Percentiles rank a stretch among this genome's conserved stretches.
Evolutionary conservation across 2,797 vertebrate genomes (phyloP).

Genomic region (Helarctos malayanus): DNA sequence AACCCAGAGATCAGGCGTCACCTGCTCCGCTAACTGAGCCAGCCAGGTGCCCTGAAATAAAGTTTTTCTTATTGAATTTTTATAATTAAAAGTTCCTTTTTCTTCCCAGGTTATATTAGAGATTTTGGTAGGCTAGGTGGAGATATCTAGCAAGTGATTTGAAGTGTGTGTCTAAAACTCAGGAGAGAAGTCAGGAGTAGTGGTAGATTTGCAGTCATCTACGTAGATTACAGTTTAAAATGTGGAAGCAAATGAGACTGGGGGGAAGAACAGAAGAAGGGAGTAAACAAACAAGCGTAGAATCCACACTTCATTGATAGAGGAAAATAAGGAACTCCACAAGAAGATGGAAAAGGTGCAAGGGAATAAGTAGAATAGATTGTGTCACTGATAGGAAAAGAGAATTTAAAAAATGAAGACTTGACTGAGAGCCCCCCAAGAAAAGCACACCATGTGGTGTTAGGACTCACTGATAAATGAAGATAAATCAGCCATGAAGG

Average conservation of each 20-base stretch:
- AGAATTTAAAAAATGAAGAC: neutral
- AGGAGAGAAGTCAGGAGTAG: neutral
- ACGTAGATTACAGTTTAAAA: neutral
- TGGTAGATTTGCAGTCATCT: neutral
- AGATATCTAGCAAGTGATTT: neutral
- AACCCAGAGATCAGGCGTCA: neutral
- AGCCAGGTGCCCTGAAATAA: neutral
- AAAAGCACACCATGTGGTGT: neutral
- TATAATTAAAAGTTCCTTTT: neutral
- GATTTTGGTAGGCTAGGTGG: neutral
- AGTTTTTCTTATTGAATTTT: slow-evolving; percentile 44
- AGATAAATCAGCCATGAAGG: neutral
- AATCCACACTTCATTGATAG: neutral
- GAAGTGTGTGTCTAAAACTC: neutral
- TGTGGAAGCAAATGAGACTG: neutral
- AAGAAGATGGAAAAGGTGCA: neutral
- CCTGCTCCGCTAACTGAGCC: neutral
- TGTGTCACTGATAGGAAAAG: neutral
- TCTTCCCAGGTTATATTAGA: neutral
- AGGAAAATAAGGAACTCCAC: neutral
- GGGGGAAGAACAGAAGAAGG: neutral
- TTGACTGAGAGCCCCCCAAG: neutral
- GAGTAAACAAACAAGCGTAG: neutral
- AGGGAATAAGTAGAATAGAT: neutral
- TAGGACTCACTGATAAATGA: neutral